Base-by-base conservation (phyloP, 2,888 invertebrate genomes). In the Polyommatus iphigenia region DNA sequence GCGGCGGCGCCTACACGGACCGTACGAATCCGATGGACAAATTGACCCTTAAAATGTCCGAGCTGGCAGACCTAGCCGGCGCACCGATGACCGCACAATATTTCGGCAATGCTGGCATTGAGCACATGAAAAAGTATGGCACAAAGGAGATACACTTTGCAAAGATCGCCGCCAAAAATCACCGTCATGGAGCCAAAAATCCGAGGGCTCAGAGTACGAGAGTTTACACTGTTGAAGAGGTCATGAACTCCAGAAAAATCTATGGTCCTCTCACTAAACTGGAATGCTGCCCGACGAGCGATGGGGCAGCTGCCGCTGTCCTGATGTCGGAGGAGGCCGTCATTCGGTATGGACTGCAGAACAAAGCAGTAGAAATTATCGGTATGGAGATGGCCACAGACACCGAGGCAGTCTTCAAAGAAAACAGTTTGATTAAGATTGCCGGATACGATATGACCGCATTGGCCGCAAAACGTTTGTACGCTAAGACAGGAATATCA, bases 311-410 rank as follows among this genome's bases (percentile, higher is more conserved):
- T 36, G 99, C 99, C 36, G 99, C 97, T 0, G 95, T 99, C 80
- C 85, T 99, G 71, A 99, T 97, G 81, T 98, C 97, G 13, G 99
- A 99, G 91, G 96, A 96, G 18, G 99, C 99, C 88, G 98, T 99
- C 1, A 95, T 95, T 80, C 95, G 95, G 54, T 97, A 98, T 85
- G 96, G 97, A 7, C 94, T 99, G 18, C 96, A 98, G 87, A 91
- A 94, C 0, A 93, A 92, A 79, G 99, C 99, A 20, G 97, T 99
- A 0, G 99, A 99, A 93, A 99, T 99, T 82, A 90, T 99, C 78
- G 99, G 98, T 41, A 98, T 99, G 97, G 98, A 99, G 94, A 98
- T 99, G 98, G 96, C 97, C 0, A 99, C 99, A 0, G 99, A 99
- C 88, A 95, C 97, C 0, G 95, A 97, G 4, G 96, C 97, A 0